Conservation (phyloP, 2,888 invertebrate species). For the Cryptocheilus praepositus region DNA sequence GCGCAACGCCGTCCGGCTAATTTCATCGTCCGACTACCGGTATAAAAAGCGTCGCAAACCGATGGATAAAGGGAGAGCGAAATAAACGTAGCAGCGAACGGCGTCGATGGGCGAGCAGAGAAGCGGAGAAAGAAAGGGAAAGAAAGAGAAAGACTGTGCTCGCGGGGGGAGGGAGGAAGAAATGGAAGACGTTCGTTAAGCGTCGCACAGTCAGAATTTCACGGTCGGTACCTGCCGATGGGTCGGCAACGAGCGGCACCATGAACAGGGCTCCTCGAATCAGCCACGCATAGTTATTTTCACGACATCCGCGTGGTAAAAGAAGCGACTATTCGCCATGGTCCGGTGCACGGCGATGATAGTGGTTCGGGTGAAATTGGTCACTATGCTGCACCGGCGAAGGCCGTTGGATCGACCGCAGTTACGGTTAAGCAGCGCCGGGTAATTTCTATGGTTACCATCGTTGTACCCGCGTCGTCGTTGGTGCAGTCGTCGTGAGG, state of each 20-base stretch:
- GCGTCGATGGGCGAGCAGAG: slow-evolving; percentile 1
- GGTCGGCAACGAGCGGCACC: slow-evolving; percentile 26
- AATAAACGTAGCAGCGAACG: background rate
- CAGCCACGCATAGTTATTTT: slow-evolving; percentile 54
- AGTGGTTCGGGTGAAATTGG: slow-evolving; percentile 56
- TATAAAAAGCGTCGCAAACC: background rate
- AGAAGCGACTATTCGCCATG: slow-evolving; percentile 57
- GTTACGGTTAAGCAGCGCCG: slow-evolving; percentile 52
- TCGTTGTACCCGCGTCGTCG: slow-evolving; percentile 23
- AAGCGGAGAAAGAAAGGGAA: slow-evolving; percentile 1
- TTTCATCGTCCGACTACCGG: no score
- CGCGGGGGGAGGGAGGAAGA: background rate
- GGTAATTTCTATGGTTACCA: slow-evolving; percentile 43
- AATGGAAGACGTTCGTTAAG: slow-evolving; percentile 43
- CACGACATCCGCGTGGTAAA: slow-evolving; percentile 58
- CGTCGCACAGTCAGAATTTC: slow-evolving; percentile 48
- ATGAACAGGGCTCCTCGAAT: slow-evolving; percentile 30
- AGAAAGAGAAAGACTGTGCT: background rate
- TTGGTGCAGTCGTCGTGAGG: background rate
- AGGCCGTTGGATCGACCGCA: slow-evolving; percentile 52
- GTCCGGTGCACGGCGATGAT: slow-evolving; percentile 51
- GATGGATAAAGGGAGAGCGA: no score
- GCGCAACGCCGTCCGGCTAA: no score
- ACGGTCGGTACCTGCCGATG: slow-evolving; percentile 51
- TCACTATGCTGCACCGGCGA: slow-evolving; percentile 52